Evolutionary conservation across 2,113 vertebrate genomes (phyloP).

Genomic region (Macroglossus sobrinus): DNA sequence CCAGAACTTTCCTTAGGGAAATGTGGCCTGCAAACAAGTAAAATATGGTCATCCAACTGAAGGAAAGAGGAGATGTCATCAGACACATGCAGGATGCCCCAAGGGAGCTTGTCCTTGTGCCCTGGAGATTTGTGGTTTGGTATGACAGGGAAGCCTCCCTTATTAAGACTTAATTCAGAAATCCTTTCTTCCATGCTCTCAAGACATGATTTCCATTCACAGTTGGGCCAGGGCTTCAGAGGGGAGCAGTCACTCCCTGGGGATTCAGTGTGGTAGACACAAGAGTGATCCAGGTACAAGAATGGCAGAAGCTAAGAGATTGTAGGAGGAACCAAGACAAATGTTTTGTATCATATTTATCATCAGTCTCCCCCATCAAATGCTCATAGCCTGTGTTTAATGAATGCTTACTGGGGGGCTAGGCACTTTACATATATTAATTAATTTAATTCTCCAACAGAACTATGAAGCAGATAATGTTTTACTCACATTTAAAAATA

Average conservation of each 20-base stretch:
- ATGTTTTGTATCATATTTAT: neutral
- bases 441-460: neutral
- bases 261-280: neutral
- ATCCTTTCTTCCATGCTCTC: neutral
- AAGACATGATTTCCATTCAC: neutral
- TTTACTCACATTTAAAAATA: neutral
- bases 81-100: neutral
- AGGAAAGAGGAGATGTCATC: neutral
- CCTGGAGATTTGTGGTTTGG: neutral
- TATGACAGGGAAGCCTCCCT: neutral
- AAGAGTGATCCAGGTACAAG: neutral
- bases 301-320: neutral
- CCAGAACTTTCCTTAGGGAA: conserved; percentile 11
- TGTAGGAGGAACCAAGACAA: neutral
- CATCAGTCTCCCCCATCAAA: neutral
- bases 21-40: neutral
- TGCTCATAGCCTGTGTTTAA: neutral
- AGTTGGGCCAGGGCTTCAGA: neutral
- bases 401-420: neutral
- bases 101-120: neutral
- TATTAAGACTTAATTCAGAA: neutral
- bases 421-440: neutral
- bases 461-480: neutral
- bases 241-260: neutral
- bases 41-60: neutral